Evolutionary conservation across 2,797 vertebrate genomes (phyloP).

Genomic region (Mycteria americana): DNA sequence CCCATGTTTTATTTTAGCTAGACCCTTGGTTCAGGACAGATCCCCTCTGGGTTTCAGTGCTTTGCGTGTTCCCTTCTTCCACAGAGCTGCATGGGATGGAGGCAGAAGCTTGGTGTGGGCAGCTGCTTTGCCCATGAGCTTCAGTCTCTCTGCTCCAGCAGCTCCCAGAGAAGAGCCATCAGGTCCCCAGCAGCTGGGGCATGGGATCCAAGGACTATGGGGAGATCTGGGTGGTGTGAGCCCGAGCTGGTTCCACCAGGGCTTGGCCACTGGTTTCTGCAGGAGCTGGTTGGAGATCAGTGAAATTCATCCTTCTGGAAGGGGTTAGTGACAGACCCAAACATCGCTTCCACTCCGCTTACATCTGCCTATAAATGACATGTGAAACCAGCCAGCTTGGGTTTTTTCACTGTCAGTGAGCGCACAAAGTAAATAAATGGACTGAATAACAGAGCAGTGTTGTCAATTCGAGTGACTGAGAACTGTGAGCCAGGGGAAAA

Average conservation of each 20-base stretch:
- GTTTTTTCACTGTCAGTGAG: background rate
- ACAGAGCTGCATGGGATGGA: fast-evolving
- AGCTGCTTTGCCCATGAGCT: background rate
- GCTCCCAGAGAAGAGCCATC: background rate
- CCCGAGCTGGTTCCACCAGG: background rate
- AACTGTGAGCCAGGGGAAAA: background rate
- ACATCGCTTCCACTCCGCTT: background rate
- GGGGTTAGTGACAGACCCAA: background rate
- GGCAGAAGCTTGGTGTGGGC: background rate
- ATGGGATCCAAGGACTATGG: background rate
- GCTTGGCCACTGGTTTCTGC: background rate
- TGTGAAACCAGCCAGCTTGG: background rate
- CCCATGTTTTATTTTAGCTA: background rate
- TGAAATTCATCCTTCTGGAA: background rate
- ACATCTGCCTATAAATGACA: background rate
- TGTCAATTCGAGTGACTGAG: background rate
- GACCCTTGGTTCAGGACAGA: background rate
- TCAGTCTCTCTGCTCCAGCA: background rate
- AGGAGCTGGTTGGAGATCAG: background rate
- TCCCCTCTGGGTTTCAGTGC: background rate
- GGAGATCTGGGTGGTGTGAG: background rate
- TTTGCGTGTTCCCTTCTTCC: fast-evolving
- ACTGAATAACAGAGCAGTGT: background rate
- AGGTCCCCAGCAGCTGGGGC: background rate
- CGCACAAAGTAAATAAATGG: background rate